These are phyloP conservation scores for Centropristis striata DNA, from an alignment of 2,113 vertebrate genomes.

Conservation along the genomic window DNA sequence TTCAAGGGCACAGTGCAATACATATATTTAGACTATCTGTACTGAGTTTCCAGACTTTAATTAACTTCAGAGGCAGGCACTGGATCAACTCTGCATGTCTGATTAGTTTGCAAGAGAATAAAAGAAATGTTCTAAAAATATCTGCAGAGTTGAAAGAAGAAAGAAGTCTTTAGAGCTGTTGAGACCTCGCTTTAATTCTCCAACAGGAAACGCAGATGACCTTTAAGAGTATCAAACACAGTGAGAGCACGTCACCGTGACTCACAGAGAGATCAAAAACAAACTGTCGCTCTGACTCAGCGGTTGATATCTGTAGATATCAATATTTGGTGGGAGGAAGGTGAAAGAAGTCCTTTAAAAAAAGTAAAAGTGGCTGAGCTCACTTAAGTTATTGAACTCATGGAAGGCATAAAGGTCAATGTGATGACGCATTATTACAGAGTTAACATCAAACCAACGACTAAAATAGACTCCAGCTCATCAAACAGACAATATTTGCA, in stretches of 20 bases:
- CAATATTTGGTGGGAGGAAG: slow-evolving; percentile 19
- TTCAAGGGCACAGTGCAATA: neutral
- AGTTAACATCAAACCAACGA: slow-evolving; percentile 15
- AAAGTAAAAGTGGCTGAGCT: slow-evolving; percentile 1
- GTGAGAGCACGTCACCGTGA: slow-evolving; percentile 12
- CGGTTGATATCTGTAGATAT: slow-evolving; percentile 6
- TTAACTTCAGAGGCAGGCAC: slow-evolving; percentile 8
- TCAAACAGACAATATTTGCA: neutral
- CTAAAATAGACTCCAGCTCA: slow-evolving; percentile 10
- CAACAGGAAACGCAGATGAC: neutral
- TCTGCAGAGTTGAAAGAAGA: neutral
- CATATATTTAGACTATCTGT: neutral
- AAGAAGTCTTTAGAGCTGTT: neutral
- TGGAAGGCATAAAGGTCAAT: neutral
- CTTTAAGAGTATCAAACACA: slow-evolving; percentile 33
- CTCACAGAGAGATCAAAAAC: slow-evolving; percentile 31
- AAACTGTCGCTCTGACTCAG: slow-evolving; percentile 1
- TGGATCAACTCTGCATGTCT: neutral
- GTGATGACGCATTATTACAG: slow-evolving; percentile 1
- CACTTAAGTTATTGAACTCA: slow-evolving; percentile 19
- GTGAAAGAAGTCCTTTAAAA: neutral
- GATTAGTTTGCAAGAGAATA: neutral
- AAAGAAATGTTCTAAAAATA: slow-evolving; percentile 1
- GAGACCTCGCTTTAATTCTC: slow-evolving; percentile 14
- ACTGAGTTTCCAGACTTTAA: neutral